Percentiles rank a stretch among this genome's conserved stretches.
Evolutionary conservation across 2,797 vertebrate genomes (phyloP).

Genomic region (Sebastes oblongus): DNA sequence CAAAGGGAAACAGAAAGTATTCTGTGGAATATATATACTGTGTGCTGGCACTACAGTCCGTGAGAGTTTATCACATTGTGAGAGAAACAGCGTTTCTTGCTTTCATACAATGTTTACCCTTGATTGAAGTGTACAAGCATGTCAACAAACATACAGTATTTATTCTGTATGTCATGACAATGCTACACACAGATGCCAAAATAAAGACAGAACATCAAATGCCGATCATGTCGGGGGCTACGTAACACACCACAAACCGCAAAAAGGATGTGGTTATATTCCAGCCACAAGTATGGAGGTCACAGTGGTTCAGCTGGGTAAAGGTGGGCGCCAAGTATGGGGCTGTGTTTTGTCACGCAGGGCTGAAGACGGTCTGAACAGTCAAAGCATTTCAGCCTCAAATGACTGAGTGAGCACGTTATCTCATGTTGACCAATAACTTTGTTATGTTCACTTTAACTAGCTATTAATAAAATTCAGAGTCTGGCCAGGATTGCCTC

Average conservation of each 20-base stretch:
- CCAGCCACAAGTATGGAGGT: too few relatives aligned
- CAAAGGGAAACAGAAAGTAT: conserved; percentile 16
- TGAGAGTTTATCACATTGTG: background rate
- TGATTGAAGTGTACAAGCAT: background rate
- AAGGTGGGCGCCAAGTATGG: too few relatives aligned
- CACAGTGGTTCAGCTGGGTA: too few relatives aligned
- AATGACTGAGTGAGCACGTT: background rate
- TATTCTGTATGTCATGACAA: background rate
- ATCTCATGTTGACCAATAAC: background rate
- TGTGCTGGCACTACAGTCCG: background rate
- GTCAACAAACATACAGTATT: background rate
- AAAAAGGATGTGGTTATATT: background rate
- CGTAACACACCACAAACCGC: too few relatives aligned
- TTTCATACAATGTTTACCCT: background rate
- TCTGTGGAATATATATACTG: background rate
- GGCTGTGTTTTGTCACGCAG: too few relatives aligned
- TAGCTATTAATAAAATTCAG: too few relatives aligned
- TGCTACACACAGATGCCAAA: background rate
- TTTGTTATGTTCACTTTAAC: background rate
- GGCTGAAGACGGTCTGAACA: background rate
- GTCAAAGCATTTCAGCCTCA: background rate
- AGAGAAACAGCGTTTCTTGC: background rate
- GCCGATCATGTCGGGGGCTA: too few relatives aligned
- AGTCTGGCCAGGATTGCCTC: too few relatives aligned
- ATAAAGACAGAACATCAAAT: background rate